Conservation (phyloP, 2,113 vertebrate species). For the Calypte anna region DNA sequence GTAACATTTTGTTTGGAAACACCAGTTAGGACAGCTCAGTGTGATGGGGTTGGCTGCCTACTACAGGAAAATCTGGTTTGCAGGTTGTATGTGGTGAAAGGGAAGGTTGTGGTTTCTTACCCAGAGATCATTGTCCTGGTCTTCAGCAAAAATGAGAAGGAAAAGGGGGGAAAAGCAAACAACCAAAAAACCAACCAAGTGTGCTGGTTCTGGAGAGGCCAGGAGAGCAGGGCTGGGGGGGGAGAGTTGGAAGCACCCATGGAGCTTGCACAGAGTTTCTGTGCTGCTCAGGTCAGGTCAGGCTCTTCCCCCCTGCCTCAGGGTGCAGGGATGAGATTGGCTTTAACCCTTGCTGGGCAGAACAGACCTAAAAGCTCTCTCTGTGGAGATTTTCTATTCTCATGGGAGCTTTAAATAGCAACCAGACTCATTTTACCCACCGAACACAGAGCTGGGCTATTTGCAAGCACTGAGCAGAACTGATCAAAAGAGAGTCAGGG, state of each 20-base stretch:
- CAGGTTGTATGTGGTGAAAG: not conserved
- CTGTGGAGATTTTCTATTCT: not conserved
- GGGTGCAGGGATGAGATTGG: not conserved
- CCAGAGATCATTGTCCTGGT: no score
- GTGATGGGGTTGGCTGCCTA: not conserved
- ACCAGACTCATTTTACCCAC: not conserved
- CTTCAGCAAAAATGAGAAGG: not conserved
- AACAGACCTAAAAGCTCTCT: not conserved
- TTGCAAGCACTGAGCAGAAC: not conserved
- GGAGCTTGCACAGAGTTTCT: not conserved
- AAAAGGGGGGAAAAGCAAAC: not conserved
- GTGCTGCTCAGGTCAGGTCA: fast-evolving
- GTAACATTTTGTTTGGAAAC: not conserved
- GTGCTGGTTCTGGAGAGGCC: not conserved
- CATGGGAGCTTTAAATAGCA: not conserved
- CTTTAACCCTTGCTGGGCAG: not conserved
- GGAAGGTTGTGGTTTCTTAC: not conserved
- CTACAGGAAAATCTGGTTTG: not conserved
- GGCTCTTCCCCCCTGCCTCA: not conserved
- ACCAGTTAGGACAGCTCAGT: not conserved
- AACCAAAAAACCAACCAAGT: fast-evolving
- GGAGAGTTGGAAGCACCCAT: not conserved
- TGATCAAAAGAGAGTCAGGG: not conserved
- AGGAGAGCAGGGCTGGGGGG: not conserved
- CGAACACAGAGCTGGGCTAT: not conserved